Evolutionary conservation across 2,113 vertebrate species (phyloP), one percentile per base, ranked within the genome.

Genomic region (Macroglossus sobrinus): DNA sequence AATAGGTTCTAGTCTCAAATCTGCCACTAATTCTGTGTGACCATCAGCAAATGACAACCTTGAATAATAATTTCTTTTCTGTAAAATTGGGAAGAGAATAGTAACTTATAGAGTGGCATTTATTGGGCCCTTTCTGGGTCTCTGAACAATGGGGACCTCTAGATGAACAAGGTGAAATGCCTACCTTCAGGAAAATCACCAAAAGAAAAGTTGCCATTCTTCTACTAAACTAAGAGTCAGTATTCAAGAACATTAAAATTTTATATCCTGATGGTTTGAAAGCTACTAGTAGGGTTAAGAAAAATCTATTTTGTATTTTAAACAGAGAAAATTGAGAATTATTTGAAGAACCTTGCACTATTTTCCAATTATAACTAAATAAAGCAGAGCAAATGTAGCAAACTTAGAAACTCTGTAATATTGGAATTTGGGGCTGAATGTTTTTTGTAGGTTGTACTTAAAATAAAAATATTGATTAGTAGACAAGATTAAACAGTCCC

Each of bases 391-490:
- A 57, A 28, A 33, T 18, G 0, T 40, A 76, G 28, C 8, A 57
- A 35, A 64, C 12, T 91, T 74, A 53, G 71, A 91, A 85, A 75
- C 21, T 75, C 59, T 50, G 2, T 76, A 57, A 91, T 71, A 40
- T 22, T 69, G n/a, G 69, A 64, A 74, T 74, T 88, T 57, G 33
- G 57, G 8, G 9, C 13, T 74, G 45, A 86, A 87, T 84, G 72
- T 14, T 89, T 63, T 66, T 89, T 78, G 33, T 84, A 92, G 45
- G 43, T 18, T 92, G 15, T 59, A 50, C 74, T 89, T 95, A 57
- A 71, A 86, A 66, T 68, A 93, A 85, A 68, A 93, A 79, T 50
- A 92, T 30, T 86, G 64, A 90, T 79, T 40, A 90, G 71, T n/a
- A 64, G 61, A 45, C 21, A 74, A 87, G n/a, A 84, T 74, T 81